Base-by-base conservation (phyloP, 2,113 vertebrate genomes). In the Dromaius novaehollandiae region DNA sequence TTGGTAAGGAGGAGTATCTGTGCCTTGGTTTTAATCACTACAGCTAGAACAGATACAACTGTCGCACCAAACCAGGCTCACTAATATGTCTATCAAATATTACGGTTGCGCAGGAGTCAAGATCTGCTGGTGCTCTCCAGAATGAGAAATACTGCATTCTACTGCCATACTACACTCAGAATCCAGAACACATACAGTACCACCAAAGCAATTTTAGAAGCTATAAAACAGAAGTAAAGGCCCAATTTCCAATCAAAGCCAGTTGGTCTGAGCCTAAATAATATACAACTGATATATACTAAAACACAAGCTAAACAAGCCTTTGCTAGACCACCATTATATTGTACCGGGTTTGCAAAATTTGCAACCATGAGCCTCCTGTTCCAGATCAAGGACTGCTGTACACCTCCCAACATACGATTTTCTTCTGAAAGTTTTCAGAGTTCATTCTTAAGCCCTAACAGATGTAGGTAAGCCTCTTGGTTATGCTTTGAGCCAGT, bases 231-330 rank as follows among this genome's bases (percentile, higher is more conserved):
- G 13, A 64, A 63, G 20, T n/a, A 63, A 63, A 38, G 22, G 21
- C n/a, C n/a, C 61, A 38, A 25, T 60, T 60, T 34, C 32, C 56
- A 60, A 60, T 25, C 36, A 38, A 64, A 38, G 8, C n/a, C n/a
- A 56, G 55, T 30, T 56, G 28, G 55, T 30, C 61, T 25, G n/a
- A 24, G 13, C 32, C 15, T 5, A 56, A 80, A 3, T 20, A 88
- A 55, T 2, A 76, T 28, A 73, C 48, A n/a, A 46, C 0, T 25
- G 18, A 42, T 11, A 36, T 0, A 53, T 4, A 40, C 19, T 26
- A 26, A 64, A 83, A 48, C 2, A 73, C 12, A 82, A 74, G 2
- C 4, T 5, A 51, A 51, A 60, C 24, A 48, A 51, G 56, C 30
- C 15, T 63, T 58, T 38, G 17, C n/a, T 32, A 40, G 68, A 32